phyloP scores from a whole-genome alignment of 2,113 vertebrate species.

The Pteronura brasiliensis region DNA sequence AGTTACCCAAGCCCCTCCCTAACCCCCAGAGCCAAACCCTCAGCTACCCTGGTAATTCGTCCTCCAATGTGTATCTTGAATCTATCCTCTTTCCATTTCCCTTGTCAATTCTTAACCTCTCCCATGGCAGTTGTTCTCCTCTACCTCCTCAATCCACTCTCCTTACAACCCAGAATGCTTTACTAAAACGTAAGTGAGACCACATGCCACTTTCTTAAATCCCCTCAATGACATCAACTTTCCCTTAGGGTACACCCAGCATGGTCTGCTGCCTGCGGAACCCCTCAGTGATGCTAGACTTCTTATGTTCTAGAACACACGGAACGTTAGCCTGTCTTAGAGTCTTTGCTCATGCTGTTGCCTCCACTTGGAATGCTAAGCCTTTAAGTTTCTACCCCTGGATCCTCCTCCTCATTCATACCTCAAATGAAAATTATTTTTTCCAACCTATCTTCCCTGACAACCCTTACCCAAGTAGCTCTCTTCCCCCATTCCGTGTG shows the following conservation, averaged over 20 bases:
- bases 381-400: not conserved
- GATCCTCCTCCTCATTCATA: not conserved
- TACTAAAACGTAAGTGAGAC: not conserved
- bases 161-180: not conserved
- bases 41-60: not conserved
- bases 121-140: accelerated
- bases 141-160: not conserved
- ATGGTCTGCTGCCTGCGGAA: not conserved
- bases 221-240: not conserved
- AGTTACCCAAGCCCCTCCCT: not conserved
- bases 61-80: not conserved
- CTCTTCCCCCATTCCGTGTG: not conserved
- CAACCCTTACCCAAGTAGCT: not conserved
- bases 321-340: too few relatives aligned
- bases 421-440: not conserved
- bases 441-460: not conserved
- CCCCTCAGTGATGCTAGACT: not conserved
- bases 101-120: not conserved
- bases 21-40: not conserved
- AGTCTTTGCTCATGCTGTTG: not conserved
- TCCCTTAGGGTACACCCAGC: not conserved
- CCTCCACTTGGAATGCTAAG: not conserved
- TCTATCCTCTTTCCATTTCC: not conserved
- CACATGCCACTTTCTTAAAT: not conserved
- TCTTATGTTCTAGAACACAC: not conserved